Percentiles rank a stretch among this genome's conserved stretches.
These are phyloP conservation scores for Campopleginae sp. DNA, from an alignment of 2,888 invertebrate species.

Conservation along the genomic window DNA sequence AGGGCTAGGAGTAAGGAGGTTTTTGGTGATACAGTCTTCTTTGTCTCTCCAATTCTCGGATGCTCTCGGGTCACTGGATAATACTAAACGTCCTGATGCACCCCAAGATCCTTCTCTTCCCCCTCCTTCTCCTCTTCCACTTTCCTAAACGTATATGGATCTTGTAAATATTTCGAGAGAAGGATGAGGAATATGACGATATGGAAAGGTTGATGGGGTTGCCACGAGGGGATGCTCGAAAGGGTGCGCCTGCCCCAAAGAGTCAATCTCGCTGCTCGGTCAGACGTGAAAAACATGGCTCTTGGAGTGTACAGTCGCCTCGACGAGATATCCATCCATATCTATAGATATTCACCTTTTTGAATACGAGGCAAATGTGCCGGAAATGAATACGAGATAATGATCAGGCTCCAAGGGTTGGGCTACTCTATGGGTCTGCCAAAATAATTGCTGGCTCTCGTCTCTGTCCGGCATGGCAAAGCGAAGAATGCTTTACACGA, in stretches of 20 bases:
- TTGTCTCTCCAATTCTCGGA: conserved; percentile 56
- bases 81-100: conserved; percentile 54
- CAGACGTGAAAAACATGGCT: conserved; percentile 62
- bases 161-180: conserved; percentile 54
- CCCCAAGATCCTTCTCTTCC: conserved; percentile 49
- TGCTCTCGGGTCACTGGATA: conserved; percentile 65
- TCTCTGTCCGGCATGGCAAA: neutral
- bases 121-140: conserved; percentile 42
- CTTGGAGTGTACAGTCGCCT: conserved; percentile 16
- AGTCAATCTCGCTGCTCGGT: conserved; percentile 65
- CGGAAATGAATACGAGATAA: conserved; percentile 57
- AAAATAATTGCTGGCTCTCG: conserved; percentile 34
- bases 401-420: conserved; percentile 42
- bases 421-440: neutral
- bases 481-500: conserved; percentile 17
- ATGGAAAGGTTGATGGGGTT: conserved; percentile 23
- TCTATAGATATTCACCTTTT: conserved; percentile 1
- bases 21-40: conserved; percentile 15
- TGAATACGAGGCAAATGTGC: conserved; percentile 30
- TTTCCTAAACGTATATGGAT: conserved; percentile 56
- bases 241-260: conserved; percentile 42
- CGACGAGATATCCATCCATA: neutral
- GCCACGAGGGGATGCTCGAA: conserved; percentile 1
- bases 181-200: conserved; percentile 25
- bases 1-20: too few relatives aligned